Evolutionary conservation across 2,888 invertebrate genomes (phyloP).

Genomic region (Cheiracanthium punctorium): DNA sequence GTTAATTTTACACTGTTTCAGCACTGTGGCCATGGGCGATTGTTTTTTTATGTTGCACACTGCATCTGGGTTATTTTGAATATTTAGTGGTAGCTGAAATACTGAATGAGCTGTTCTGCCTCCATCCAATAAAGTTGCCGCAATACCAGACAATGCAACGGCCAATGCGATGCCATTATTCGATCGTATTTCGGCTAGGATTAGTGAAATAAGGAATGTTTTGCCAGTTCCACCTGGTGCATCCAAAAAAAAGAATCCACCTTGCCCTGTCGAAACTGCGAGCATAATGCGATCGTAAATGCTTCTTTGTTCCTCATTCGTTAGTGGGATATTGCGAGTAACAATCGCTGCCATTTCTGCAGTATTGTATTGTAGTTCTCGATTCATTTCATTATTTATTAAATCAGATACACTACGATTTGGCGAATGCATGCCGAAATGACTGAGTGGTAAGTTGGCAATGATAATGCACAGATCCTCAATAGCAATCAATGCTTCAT

Average conservation of each 20-base stretch:
- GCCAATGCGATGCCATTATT: background rate
- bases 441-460: too few species aligned
- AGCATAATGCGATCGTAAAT: too few species aligned
- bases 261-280: too few species aligned
- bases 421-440: too few species aligned
- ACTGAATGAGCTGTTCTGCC: background rate
- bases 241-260: background rate
- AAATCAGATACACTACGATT: too few species aligned
- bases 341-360: too few species aligned
- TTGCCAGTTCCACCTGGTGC: slow-evolving; percentile 2
- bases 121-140: background rate
- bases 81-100: background rate
- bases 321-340: too few species aligned
- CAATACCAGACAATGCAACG: background rate
- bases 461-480: slow-evolving; percentile 36
- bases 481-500: slow-evolving; percentile 50
- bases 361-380: too few species aligned
- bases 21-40: background rate
- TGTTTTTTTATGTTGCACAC: background rate
- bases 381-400: too few species aligned
- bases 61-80: background rate
- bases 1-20: background rate
- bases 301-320: too few species aligned
- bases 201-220: background rate
- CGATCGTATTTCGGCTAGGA: background rate